Percentiles rank a stretch among this genome's conserved stretches.
These are phyloP conservation scores for Polydesmus complanatus DNA, from an alignment of 2,888 invertebrate genomes.

Conservation along the genomic window DNA sequence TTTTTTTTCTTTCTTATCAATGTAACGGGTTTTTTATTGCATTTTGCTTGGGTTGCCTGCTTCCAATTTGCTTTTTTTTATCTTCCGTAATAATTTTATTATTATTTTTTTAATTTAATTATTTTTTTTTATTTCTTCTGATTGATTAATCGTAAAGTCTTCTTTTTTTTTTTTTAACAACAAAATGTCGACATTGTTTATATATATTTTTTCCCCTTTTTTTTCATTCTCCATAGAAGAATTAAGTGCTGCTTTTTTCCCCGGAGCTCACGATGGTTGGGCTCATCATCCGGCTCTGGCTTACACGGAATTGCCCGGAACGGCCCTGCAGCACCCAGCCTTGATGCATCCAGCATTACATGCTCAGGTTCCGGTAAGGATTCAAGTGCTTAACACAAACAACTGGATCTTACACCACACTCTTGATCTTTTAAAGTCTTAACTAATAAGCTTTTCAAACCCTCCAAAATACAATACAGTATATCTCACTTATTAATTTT, in stretches of 20 bases:
- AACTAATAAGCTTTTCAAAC: no score
- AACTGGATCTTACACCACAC: no score
- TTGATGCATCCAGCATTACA: constrained; percentile 93
- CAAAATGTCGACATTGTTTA: neutral
- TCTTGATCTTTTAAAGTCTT: no score
- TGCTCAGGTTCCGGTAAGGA: constrained; percentile 84
- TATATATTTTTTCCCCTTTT: neutral
- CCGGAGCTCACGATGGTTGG: constrained; percentile 87
- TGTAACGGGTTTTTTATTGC: no score
- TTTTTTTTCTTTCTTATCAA: no score
- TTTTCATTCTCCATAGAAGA: constrained; percentile 39
- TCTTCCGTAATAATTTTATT: no score
- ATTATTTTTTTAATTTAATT: neutral
- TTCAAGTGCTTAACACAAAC: neutral
- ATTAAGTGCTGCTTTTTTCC: constrained; percentile 91
- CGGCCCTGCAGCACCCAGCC: constrained; percentile 38
- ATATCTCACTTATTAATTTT: no score
- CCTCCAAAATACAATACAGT: no score
- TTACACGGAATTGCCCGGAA: constrained; percentile 60
- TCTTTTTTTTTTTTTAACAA: neutral
- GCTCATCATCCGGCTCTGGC: constrained; percentile 52
- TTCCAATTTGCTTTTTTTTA: no score
- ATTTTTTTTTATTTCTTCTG: neutral
- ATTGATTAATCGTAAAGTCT: neutral
- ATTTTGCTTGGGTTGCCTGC: no score